These are phyloP conservation scores for Metellina segmentata DNA, from an alignment of 2,888 invertebrate genomes.

Conservation along the genomic window DNA sequence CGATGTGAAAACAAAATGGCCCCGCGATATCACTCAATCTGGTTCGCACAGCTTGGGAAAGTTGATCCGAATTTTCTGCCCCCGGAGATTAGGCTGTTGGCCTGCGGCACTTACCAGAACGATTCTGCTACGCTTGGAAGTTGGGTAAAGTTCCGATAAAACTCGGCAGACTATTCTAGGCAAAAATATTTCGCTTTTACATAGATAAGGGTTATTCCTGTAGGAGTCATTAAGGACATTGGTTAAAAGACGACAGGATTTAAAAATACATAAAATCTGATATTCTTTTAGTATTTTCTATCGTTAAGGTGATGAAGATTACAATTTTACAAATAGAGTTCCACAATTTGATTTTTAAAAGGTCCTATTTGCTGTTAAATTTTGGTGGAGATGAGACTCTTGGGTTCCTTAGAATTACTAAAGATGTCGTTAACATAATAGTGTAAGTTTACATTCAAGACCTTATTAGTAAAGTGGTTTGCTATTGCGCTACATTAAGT, in stretches of 20 bases:
- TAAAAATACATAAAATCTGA: background rate
- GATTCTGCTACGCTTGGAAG: background rate
- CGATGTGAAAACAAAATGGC: background rate
- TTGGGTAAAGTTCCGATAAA: background rate
- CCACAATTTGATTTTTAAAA: background rate
- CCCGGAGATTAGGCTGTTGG: background rate
- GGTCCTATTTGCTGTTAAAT: background rate
- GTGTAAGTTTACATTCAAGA: too few species aligned
- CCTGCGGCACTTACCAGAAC: background rate
- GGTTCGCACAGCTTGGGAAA: background rate
- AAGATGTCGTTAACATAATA: too few species aligned
- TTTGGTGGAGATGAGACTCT: background rate
- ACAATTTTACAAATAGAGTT: background rate
- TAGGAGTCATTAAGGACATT: background rate
- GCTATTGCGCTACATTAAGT: too few species aligned
- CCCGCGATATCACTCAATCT: background rate
- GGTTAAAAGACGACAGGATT: background rate
- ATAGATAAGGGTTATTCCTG: background rate
- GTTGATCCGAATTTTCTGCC: conserved; percentile 2
- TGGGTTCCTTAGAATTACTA: background rate
- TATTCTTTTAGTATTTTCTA: background rate
- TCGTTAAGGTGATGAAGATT: background rate
- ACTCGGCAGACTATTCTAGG: background rate
- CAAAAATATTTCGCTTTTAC: conserved; percentile 1
- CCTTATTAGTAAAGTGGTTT: too few species aligned